Percentiles rank a stretch among this genome's conserved stretches.
Conservation (phyloP, 2,113 vertebrate genomes). For the Sterrhoptilus dennistouni region DNA sequence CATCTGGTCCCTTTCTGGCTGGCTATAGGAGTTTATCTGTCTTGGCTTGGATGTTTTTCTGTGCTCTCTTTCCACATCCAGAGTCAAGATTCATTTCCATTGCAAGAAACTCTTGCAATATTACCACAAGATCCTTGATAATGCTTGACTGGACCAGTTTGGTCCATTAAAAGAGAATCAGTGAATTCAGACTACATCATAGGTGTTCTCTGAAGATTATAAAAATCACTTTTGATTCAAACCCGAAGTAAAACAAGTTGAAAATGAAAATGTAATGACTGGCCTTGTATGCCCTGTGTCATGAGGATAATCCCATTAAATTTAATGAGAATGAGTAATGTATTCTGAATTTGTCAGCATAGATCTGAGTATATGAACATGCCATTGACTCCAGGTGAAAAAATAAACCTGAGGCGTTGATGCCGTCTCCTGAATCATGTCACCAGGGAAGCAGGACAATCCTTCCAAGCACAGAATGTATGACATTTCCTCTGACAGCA, state of each 20-base stretch:
- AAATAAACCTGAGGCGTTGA: slow-evolving; percentile 6
- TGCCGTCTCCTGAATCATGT: slow-evolving; percentile 1
- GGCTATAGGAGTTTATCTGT: neutral
- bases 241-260: neutral
- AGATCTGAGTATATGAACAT: neutral
- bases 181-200: neutral
- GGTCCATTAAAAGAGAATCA: neutral
- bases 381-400: neutral
- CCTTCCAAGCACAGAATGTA: neutral
- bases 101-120: neutral
- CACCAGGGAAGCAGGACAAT: neutral
- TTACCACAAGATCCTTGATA: neutral
- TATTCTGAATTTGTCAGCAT: neutral
- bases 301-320: neutral
- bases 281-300: neutral
- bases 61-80: neutral
- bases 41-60: neutral
- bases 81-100: neutral
- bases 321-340: neutral
- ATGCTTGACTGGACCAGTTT: neutral
- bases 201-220: neutral
- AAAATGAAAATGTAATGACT: neutral
- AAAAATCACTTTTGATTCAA: neutral
- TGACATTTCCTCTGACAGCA: neutral
- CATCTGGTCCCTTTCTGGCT: slow-evolving; percentile 5